Percentiles rank a stretch among this genome's conserved stretches.
These are phyloP conservation scores for Galendromus occidentalis DNA, from an alignment of 1,140 invertebrate species.

Conservation along the genomic window DNA sequence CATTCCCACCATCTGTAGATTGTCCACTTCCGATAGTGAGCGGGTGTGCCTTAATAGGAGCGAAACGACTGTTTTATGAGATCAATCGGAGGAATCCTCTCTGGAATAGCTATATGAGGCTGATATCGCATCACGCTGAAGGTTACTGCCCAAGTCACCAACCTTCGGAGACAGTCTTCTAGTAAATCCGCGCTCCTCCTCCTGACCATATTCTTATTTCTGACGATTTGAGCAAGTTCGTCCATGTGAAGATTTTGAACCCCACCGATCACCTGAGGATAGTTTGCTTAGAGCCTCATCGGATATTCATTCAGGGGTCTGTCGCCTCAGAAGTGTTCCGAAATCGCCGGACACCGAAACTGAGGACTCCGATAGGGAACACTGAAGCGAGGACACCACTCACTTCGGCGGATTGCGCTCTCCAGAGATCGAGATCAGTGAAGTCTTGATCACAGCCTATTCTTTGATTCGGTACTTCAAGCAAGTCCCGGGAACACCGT, in stretches of 20 bases:
- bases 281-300: too few species aligned
- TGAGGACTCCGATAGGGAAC: too few species aligned
- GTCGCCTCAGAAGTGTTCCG: too few species aligned
- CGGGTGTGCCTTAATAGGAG: neutral
- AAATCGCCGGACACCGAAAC: too few species aligned
- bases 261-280: neutral
- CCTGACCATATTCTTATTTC: neutral
- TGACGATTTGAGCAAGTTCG: neutral
- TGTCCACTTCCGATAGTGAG: neutral
- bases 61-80: too few species aligned
- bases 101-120: too few species aligned
- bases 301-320: too few species aligned
- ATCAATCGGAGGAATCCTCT: too few species aligned
- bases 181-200: neutral
- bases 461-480: slow-evolving; percentile 1
- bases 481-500: neutral
- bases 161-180: slow-evolving; percentile 3
- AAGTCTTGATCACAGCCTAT: neutral
- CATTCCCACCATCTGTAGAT: neutral
- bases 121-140: too few species aligned
- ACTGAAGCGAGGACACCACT: neutral
- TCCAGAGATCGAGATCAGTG: neutral
- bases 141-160: neutral
- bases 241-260: neutral
- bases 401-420: neutral